Evolutionary conservation across 2,888 invertebrate species (phyloP).

Genomic region (Nysson spinosus): DNA sequence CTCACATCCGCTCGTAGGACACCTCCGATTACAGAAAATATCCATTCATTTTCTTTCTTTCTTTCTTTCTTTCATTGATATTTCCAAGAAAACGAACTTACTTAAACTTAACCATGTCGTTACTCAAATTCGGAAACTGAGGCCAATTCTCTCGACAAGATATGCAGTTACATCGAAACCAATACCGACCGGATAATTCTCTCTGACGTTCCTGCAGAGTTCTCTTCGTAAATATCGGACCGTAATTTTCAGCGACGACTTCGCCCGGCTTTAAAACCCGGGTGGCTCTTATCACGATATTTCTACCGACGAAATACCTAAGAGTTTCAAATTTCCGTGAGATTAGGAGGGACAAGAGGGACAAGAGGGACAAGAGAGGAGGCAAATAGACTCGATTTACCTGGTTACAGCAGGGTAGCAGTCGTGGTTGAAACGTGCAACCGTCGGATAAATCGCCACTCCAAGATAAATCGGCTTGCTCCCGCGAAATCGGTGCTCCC

Average conservation of each 20-base stretch:
- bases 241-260: slow-evolving; percentile 90
- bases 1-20: slow-evolving; percentile 78
- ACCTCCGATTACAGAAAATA: slow-evolving; percentile 74
- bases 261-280: slow-evolving; percentile 84
- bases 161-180: slow-evolving; percentile 87
- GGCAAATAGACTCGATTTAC: too few species aligned
- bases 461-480: slow-evolving; percentile 82
- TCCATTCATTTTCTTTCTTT: background rate
- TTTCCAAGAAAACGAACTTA: slow-evolving; percentile 6
- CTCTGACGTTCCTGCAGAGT: slow-evolving; percentile 81
- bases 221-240: slow-evolving; percentile 85
- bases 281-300: slow-evolving; percentile 84
- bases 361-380: too few species aligned
- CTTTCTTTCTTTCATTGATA: background rate
- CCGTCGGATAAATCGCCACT: slow-evolving; percentile 87
- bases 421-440: slow-evolving; percentile 90
- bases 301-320: slow-evolving; percentile 87
- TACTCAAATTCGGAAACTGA: slow-evolving; percentile 81
- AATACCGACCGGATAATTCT: slow-evolving; percentile 84
- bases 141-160: slow-evolving; percentile 90
- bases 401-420: slow-evolving; percentile 88
- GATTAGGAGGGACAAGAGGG: too few species aligned
- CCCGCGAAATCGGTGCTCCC: slow-evolving; percentile 78
- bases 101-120: slow-evolving; percentile 58
- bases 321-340: too few species aligned